Conservation (phyloP, 2,888 invertebrate genomes). For the Chydorus sphaericus region DNA sequence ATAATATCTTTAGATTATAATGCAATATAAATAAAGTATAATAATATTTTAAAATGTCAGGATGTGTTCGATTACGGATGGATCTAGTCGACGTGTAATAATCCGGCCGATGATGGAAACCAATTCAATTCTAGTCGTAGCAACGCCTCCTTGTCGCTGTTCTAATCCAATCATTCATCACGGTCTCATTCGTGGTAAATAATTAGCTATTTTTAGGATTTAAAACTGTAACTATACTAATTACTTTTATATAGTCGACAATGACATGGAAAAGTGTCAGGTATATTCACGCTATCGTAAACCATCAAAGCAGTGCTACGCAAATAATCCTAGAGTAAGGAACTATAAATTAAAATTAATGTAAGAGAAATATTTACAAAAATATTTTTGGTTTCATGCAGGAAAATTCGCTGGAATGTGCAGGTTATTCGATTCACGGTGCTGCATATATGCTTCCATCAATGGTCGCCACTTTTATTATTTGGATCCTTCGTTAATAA, state of each 20-base stretch:
- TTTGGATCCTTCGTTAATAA: neutral
- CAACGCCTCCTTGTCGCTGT: constrained; percentile 4
- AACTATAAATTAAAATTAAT: neutral
- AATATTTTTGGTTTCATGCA: neutral
- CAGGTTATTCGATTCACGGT: neutral
- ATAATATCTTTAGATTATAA: too few relatives aligned
- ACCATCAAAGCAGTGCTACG: neutral
- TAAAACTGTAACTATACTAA: neutral
- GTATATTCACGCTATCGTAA: neutral
- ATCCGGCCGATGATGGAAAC: neutral
- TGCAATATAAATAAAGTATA: neutral
- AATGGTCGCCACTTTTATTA: neutral
- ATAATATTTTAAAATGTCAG: neutral
- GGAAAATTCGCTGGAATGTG: constrained; percentile 1
- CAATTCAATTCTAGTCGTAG: neutral
- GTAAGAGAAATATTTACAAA: neutral
- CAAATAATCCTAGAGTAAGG: neutral
- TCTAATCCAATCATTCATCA: neutral
- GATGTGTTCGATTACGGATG: neutral
- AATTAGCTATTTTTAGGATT: too few relatives aligned
- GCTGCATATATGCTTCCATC: neutral
- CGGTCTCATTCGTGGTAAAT: neutral
- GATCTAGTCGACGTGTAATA: neutral
- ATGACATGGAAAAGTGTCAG: constrained; percentile 1
- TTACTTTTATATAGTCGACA: neutral